Base-by-base conservation (phyloP, 2,113 vertebrate species). In the Poeciliopsis turrubarensis region DNA sequence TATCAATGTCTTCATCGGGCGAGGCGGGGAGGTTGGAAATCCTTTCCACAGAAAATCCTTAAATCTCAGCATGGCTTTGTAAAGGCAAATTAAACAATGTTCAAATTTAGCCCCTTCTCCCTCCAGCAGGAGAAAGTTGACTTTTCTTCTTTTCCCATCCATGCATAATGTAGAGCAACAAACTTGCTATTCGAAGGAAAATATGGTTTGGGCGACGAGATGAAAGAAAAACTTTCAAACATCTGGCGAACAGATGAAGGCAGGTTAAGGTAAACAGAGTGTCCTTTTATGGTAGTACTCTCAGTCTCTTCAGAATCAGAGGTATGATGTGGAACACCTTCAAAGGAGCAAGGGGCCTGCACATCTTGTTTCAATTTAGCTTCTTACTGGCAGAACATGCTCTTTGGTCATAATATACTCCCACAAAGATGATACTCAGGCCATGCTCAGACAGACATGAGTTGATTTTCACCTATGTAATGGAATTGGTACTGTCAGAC, bases 291-390 rank as follows among this genome's bases (percentile, higher is more conserved):
- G 93, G 94, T 83, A 82, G 82, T 80, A 54, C 84, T 91, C 82
- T 76, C 77, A 87, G 84, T 89, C 89, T 89, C 79, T 69, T 66
- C 87, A 83, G 89, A 90, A 88, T 88, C 87, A 80, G 87, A 94
- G 94, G 90, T 94, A 92, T 88, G 85, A 92, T 86, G 87, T 91
- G 93, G 93, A 93, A 92, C 89, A 90, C 93, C 91, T 94, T 95
- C 94, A 95, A 94, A 95, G 93, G 81, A 89, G 79, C n/a, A 26
- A 82, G 85, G 78, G 90, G 90, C 90, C 75, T 31, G 68, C 86
- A 93, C 94, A 95, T 92, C 94, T 95, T 95, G 93, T 94, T 94
- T 92, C 79, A 91, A 94, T 95, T 95, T 91, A 89, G 75, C 86
- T 82, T 80, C 87, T 86, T 79, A 63, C 87, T 81, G 84, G 86